Base-by-base conservation (phyloP, 2,888 invertebrate species). In the Dynastes grantii region DNA sequence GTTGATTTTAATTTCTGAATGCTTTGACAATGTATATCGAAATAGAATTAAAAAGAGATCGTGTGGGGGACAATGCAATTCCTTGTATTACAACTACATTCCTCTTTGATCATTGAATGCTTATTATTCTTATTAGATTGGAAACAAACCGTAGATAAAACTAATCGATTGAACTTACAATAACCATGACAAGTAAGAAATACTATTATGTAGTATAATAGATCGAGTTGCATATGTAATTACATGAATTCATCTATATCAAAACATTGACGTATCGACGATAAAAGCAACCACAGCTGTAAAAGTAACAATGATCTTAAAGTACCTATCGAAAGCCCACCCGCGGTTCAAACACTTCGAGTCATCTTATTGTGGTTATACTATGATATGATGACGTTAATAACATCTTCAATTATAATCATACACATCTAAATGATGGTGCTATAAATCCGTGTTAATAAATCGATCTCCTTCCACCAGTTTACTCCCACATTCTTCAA, bases 391-490 rank as follows among this genome's bases (percentile, higher is more conserved):
- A 29, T 5, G 9, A 9, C 32, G 64, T 32, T 64, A 22, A 29
- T 29, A 32, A 29, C 37, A 32, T 29, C 32, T 45, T 55, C 55
- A 32, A 55, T 53, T 2, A 13, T n/a, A 32, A 32, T 71, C n/a
- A 13, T 29, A n/a, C 22, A 9, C 9, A 67, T 40, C 37, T 73
- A 73, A 32, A 55, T 5, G 16, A 40, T 58, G 32, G 37, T 32
- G 71, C 37, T 58, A 58, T 16, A n/a, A 22, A 40, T 32, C 32
- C 2, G 58, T 73, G 58, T 73, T 73, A 73, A 6, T 40, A 73
- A 58, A 73, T 73, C 71, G 40, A 40, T 37, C 58, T 73, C 58
- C 58, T 58, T 16, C 37, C 40, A 37, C 9, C 40, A 32, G 58
- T 51, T 45, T n/a, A 40, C 1, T 58, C 58, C 58, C 40, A 71